Evolutionary conservation across 1,140 invertebrate genomes (phyloP), one percentile per base, ranked within the genome.

Genomic region (Bombus soroeensis): DNA sequence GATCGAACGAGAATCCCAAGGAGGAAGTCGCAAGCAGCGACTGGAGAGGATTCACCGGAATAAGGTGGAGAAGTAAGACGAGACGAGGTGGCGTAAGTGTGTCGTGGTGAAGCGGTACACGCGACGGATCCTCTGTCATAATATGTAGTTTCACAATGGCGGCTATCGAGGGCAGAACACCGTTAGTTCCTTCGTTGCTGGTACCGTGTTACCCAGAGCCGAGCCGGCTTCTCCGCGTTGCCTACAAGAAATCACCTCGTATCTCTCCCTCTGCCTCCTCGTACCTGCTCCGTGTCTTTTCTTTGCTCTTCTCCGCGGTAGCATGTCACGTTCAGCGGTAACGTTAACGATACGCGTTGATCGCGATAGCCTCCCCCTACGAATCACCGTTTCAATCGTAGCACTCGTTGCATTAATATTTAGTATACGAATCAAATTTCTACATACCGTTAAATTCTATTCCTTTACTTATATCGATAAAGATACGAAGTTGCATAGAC

Each of bases 61-160:
- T 66, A 81, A 78, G 71, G 76, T 41, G 72, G 75, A 79, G 87
- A 84, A 83, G 82, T 81, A 79, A 83, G 76, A 71, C 57, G 81
- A 81, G 76, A 83, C 77, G 78, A 72, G 73, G 37, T 39, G 88
- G 89, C 83, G 88, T 89, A 93, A 93, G 92, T 93, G 89, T 93
- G 93, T 92, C 92, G 93, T 91, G 93, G 91, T 91, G 92, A 92
- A 93, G 93, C 93, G 93, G 93, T 94, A 94, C 91, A 93, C 92
- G 92, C 93, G 93, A 93, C 92, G 93, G 92, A 92, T 93, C 92
- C 87, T 91, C 94, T 93, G 94, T 94, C 93, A 94, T 94, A 94
- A 94, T 91, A 92, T 92, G 93, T 93, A 94, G 93, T 94, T 94
- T 94, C 94, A 94, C 93, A 94, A 94, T 94, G 91, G 94, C 93